phyloP scores from a whole-genome alignment of 2,113 vertebrate species.

The Clarias batrachus region DNA sequence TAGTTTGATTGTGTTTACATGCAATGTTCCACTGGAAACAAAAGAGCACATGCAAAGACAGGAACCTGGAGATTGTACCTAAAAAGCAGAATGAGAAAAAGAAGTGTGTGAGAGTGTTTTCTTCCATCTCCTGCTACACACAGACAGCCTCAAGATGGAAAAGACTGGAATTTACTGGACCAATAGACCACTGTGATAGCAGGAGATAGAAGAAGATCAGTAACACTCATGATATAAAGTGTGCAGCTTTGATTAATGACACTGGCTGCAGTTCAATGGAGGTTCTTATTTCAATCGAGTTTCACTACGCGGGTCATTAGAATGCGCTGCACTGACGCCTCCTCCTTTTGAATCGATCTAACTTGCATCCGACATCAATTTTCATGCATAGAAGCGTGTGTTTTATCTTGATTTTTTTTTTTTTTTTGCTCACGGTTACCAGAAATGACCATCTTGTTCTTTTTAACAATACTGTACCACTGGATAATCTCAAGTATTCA shows the following conservation, averaged over 20 bases:
- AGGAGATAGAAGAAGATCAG: not conserved
- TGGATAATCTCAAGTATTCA: too few relatives aligned
- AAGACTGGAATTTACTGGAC: constrained; percentile 14
- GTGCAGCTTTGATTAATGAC: not conserved
- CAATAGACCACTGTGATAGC: not conserved
- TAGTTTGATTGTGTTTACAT: not conserved
- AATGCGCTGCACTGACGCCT: too few relatives aligned
- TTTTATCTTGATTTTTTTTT: too few relatives aligned
- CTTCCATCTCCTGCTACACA: constrained; percentile 7
- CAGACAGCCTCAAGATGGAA: not conserved
- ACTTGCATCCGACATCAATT: too few relatives aligned
- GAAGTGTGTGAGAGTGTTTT: constrained; percentile 21
- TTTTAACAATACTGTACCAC: not conserved
- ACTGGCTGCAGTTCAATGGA: too few relatives aligned
- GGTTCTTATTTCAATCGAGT: too few relatives aligned
- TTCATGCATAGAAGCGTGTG: too few relatives aligned
- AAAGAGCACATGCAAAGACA: constrained; percentile 92
- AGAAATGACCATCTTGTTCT: too few relatives aligned
- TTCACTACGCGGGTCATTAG: too few relatives aligned
- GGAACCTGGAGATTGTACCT: constrained; percentile 87
- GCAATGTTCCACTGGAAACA: constrained; percentile 48
- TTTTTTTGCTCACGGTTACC: too few relatives aligned
- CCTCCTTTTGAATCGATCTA: too few relatives aligned
- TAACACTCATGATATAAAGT: not conserved
- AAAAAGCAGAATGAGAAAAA: constrained; percentile 94